Percentiles rank a stretch among this genome's conserved stretches.
Evolutionary conservation across 2,797 vertebrate genomes (phyloP).

Genomic region (Iguana delicatissima): DNA sequence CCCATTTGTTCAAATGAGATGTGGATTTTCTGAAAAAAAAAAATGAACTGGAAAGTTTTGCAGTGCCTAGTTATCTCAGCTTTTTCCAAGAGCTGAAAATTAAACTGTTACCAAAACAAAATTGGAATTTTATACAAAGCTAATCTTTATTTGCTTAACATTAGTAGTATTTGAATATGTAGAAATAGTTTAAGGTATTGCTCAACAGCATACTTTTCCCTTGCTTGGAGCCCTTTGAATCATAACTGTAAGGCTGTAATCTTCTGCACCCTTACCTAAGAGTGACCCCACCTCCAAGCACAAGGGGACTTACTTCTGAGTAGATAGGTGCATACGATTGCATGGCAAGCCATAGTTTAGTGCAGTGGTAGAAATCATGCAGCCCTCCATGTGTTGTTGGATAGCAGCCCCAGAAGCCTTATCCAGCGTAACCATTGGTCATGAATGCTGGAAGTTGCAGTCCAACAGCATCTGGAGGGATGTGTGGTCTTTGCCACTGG

Average conservation of each 20-base stretch:
- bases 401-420: too few relatives aligned
- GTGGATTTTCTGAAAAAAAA: background rate
- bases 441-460: too few relatives aligned
- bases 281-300: background rate
- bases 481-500: background rate
- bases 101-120: background rate
- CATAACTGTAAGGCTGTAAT: background rate
- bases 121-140: background rate
- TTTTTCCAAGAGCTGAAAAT: background rate
- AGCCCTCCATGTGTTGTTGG: too few relatives aligned
- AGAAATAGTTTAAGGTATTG: background rate
- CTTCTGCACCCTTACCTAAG: background rate
- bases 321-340: background rate
- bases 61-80: background rate
- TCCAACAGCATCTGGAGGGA: too few relatives aligned
- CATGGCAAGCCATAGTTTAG: background rate
- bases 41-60: background rate
- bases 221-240: background rate
- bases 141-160: background rate
- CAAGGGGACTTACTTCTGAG: background rate
- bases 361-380: too few relatives aligned
- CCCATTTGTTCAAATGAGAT: conserved; percentile 26
- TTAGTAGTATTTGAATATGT: background rate
- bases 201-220: background rate
- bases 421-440: too few relatives aligned